Conservation (phyloP, 2,888 invertebrate species). For the Acholoe squamosa region DNA sequence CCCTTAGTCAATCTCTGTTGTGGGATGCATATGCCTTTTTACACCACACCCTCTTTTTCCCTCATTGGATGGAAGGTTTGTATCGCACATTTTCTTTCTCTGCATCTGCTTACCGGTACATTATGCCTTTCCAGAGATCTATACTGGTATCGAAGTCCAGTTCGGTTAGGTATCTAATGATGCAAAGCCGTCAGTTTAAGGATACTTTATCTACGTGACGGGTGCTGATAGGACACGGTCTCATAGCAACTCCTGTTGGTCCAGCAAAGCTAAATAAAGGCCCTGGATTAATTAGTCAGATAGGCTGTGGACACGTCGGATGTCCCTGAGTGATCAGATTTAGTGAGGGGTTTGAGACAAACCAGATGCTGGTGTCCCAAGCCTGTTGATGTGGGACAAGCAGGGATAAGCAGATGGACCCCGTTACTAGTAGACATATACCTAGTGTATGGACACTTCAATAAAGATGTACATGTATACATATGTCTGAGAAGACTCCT, state of each 20-base stretch:
- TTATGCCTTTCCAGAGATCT: too few relatives aligned
- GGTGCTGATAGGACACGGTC: constrained; percentile 30
- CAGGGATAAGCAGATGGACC: neutral
- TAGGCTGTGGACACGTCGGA: neutral
- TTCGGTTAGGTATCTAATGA: neutral
- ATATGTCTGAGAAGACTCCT: too few relatives aligned
- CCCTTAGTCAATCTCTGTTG: too few relatives aligned
- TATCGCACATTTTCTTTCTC: too few relatives aligned
- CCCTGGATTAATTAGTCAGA: constrained; percentile 18
- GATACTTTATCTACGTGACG: neutral
- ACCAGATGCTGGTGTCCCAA: neutral
- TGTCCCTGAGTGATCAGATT: neutral
- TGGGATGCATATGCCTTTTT: too few relatives aligned
- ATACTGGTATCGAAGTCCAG: constrained; percentile 1
- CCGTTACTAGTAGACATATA: neutral
- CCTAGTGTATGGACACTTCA: neutral
- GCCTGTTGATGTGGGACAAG: neutral
- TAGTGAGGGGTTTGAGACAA: neutral
- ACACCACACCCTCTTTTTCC: too few relatives aligned
- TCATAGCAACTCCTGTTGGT: constrained; percentile 17
- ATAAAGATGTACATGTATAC: too few relatives aligned
- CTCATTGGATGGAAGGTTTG: too few relatives aligned
- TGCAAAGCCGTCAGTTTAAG: neutral
- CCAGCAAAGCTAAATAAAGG: constrained; percentile 3
- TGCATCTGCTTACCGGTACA: too few relatives aligned